These are phyloP conservation scores for Eupithecia insigniata DNA, from an alignment of 2,888 invertebrate genomes.

Conservation along the genomic window DNA sequence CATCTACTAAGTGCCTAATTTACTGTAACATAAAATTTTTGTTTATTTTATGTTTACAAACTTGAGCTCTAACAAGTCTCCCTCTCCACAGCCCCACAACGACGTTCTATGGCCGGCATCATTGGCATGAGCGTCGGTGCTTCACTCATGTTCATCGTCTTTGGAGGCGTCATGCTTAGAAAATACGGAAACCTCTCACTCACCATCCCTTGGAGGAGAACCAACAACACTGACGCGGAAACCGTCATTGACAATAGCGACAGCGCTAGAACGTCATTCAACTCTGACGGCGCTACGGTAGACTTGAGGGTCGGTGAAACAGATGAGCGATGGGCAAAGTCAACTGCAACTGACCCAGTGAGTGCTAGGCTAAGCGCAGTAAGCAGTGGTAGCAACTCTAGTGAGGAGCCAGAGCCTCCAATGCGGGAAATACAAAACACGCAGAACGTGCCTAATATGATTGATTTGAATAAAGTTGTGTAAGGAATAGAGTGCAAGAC, in stretches of 20 bases:
- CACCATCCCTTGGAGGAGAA: constrained; percentile 27
- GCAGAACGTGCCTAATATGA: constrained; percentile 7
- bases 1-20: too few species aligned
- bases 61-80: constrained; percentile 12
- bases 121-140: constrained; percentile 61
- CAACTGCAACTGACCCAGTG: neutral
- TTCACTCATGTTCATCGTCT: constrained; percentile 46
- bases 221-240: constrained; percentile 22
- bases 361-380: constrained; percentile 19
- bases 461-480: neutral
- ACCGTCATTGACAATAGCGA: constrained; percentile 8
- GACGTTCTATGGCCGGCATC: constrained; percentile 59
- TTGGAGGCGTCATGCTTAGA: constrained; percentile 57
- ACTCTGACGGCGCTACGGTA: neutral
- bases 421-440: neutral
- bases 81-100: constrained; percentile 40
- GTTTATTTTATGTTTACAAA: too few species aligned
- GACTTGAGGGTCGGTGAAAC: neutral
- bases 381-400: constrained; percentile 17
- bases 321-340: neutral
- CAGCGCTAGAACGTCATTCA: neutral
- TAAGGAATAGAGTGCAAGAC: neutral
- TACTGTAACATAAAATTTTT: too few species aligned
- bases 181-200: constrained; percentile 45
- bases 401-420: neutral